Conservation (phyloP, 2,113 vertebrate genomes). For the Machaerirhynchus nigripectus region DNA sequence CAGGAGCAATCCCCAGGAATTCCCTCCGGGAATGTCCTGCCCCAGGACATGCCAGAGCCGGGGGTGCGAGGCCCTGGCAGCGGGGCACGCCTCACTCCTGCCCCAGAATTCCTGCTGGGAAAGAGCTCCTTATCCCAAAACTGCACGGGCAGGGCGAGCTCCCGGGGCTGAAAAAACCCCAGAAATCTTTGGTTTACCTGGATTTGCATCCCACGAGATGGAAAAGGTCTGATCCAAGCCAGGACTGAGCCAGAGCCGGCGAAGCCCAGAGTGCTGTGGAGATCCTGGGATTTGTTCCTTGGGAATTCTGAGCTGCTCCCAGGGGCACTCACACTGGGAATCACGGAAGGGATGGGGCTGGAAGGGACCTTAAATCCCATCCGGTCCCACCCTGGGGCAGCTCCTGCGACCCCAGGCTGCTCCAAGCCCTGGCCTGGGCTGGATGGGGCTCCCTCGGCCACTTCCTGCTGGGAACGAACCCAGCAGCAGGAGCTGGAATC, state of each 20-base stretch:
- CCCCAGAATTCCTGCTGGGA: neutral
- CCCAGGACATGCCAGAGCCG: neutral
- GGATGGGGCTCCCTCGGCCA: neutral
- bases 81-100: neutral
- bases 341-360: neutral
- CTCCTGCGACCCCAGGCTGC: neutral
- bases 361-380: neutral
- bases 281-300: neutral
- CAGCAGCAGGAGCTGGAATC: neutral
- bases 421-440: neutral
- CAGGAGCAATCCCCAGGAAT: neutral
- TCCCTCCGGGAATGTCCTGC: neutral
- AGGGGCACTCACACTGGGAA: neutral
- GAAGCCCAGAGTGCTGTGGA: neutral
- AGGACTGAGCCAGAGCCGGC: rapidly evolving
- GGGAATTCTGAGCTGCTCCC: neutral
- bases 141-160: neutral
- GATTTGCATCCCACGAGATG: neutral
- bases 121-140: neutral
- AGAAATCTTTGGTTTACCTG: neutral
- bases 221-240: neutral
- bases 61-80: no score
- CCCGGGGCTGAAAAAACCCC: neutral
- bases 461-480: neutral
- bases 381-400: neutral